phyloP scores from a whole-genome alignment of 2,888 invertebrate species.

The Perizoma flavofasciatum region DNA sequence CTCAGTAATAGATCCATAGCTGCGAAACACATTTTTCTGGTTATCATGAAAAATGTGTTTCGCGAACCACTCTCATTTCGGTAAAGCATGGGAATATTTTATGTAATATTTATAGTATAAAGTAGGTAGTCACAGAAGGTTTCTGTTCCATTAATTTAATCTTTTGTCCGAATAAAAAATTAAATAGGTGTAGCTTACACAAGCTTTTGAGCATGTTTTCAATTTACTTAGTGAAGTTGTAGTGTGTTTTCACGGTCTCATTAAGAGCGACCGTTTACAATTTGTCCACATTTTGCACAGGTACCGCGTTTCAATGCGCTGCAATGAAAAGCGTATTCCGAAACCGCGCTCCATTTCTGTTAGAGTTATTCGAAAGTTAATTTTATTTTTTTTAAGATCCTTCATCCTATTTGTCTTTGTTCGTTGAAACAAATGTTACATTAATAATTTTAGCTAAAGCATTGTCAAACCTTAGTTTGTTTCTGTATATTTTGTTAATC shows the following conservation, averaged over 20 bases:
- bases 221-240: conserved; percentile 2
- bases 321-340: conserved; percentile 22
- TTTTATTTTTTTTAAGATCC: background rate
- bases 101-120: too few relatives aligned
- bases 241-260: conserved; percentile 13
- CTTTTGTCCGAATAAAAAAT: too few relatives aligned
- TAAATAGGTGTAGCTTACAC: too few relatives aligned
- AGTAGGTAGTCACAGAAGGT: too few relatives aligned
- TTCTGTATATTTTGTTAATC: too few relatives aligned
- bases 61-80: conserved; percentile 1
- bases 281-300: conserved; percentile 10
- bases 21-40: too few relatives aligned
- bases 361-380: conserved; percentile 11
- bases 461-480: too few relatives aligned
- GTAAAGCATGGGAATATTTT: conserved; percentile 1
- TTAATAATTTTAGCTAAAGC: too few relatives aligned
- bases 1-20: conserved; percentile 4
- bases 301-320: conserved; percentile 18
- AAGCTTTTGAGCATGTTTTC: conserved; percentile 12
- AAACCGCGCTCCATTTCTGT: conserved; percentile 16
- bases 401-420: background rate
- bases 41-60: conserved; percentile 6
- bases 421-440: background rate
- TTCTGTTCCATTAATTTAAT: too few relatives aligned
- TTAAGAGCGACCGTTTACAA: conserved; percentile 15